Evolutionary conservation across 2,113 vertebrate genomes (phyloP), one percentile per base, ranked within the genome.

Genomic region (Malurus melanocephalus): DNA sequence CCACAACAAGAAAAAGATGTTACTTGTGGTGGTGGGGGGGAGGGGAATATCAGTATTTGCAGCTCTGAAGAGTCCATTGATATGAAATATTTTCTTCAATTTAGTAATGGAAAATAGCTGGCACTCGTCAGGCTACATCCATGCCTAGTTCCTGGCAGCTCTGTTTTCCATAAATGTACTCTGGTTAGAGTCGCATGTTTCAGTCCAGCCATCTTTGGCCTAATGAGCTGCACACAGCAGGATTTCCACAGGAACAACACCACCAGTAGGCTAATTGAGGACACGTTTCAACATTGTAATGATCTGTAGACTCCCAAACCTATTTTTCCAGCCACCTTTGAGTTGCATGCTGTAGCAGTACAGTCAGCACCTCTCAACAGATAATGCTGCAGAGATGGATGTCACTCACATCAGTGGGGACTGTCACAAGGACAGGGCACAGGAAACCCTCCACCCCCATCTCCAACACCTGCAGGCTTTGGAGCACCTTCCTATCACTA

Each of bases 321-420:
- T 97, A 86, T 93, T 90, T 96, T 97, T 95, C 94, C 96, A 97
- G 97, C 95, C 97, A 97, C 97, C 95, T 92, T 97, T 95, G 96
- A 98, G 97, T 97, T 97, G 97, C 97, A 97, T 98, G 97, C 97
- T 98, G 97, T 97, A 97, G 98, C 98, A 96, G 94, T 94, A 98
- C 98, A 98, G 96, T 98, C 98, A 97, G 98, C 95, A 96, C 97
- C 98, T 98, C 98, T 98, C 98, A 97, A 97, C 86, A 98, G 98
- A 99, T 98, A 99, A 99, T 99, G 99, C 98, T 98, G 98, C 99
- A 99, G 99, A 98, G 97, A 97, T 94, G 97, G 97, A 96, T 95
- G 95, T 96, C 94, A 85, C 96, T 96, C 94, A 83, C 96, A 75
- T 96, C 91, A 92, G 93, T 20, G 27, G 61, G 76, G 77, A 92